phyloP scores from a whole-genome alignment of 2,113 vertebrate genomes.

The Archocentrus centrarchus region DNA sequence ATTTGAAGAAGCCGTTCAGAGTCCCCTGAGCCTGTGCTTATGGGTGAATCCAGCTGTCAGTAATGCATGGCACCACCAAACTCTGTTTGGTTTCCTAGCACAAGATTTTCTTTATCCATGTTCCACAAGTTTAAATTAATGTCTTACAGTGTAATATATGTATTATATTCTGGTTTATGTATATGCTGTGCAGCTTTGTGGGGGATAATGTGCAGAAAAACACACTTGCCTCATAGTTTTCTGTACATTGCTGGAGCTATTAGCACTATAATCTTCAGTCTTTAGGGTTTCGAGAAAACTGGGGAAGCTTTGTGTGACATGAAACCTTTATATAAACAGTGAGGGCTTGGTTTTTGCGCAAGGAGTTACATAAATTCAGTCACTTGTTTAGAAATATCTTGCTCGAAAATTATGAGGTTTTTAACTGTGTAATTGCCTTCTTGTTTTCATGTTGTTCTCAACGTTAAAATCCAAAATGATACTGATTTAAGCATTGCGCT shows the following conservation, averaged over 20 bases:
- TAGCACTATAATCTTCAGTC: conserved; percentile 42
- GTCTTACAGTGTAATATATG: conserved; percentile 35
- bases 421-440: not conserved
- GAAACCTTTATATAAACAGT: conserved; percentile 34
- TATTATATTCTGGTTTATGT: conserved; percentile 47
- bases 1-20: conserved; percentile 72
- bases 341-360: not conserved
- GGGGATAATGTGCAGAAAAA: conserved; percentile 35
- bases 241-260: conserved; percentile 39
- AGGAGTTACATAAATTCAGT: not conserved
- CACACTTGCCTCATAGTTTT: conserved; percentile 36
- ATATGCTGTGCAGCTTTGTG: conserved; percentile 1
- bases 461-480: not conserved
- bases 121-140: conserved; percentile 66
- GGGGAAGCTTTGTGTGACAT: conserved; percentile 42
- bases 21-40: conserved; percentile 63
- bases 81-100: conserved; percentile 29
- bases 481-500: not conserved
- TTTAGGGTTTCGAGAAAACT: conserved; percentile 59
- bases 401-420: not conserved
- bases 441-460: not conserved
- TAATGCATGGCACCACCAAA: conserved; percentile 43
- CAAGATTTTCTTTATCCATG: conserved; percentile 59
- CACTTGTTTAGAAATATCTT: not conserved
- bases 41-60: conserved; percentile 62